Evolutionary conservation across 1,140 invertebrate species (phyloP).

Genomic region (Ceratosolen fusciceps): DNA sequence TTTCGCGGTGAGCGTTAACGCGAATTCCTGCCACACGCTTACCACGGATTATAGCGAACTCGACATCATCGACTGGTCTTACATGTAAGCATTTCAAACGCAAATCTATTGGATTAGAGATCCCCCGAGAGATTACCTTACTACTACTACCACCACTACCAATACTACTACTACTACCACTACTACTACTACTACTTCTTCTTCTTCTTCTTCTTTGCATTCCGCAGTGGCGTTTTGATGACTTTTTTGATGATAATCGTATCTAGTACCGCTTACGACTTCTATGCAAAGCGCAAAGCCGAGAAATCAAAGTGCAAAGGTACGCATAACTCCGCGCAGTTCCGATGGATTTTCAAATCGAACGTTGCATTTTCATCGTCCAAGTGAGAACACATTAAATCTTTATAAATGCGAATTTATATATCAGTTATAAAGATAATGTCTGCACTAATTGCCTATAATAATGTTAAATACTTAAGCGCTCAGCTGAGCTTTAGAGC

Average conservation of each 20-base stretch:
- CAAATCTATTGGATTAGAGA: no score
- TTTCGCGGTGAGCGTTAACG: constrained; percentile 52
- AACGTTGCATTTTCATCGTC: constrained; percentile 30
- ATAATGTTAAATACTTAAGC: not conserved
- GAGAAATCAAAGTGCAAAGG: constrained; percentile 38
- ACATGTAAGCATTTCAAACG: constrained; percentile 54
- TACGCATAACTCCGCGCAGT: constrained; percentile 35
- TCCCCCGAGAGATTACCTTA: no score
- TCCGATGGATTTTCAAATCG: constrained; percentile 21
- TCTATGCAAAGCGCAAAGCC: constrained; percentile 25
- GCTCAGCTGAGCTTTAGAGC: not conserved
- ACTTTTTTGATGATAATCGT: constrained; percentile 54
- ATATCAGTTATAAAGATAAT: constrained; percentile 6
- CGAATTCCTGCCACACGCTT: constrained; percentile 55
- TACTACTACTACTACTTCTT: no score
- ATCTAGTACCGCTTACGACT: constrained; percentile 58
- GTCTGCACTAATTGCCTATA: constrained; percentile 8
- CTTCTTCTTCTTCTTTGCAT: not conserved
- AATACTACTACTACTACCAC: not conserved
- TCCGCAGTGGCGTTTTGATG: constrained; percentile 25
- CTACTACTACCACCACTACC: no score
- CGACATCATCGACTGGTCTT: constrained; percentile 56
- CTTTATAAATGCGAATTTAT: constrained; percentile 20
- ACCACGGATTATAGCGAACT: constrained; percentile 46
- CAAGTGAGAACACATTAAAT: constrained; percentile 25